Evolutionary conservation across 2,797 vertebrate genomes (phyloP).

Genomic region (Tadarida brasiliensis): DNA sequence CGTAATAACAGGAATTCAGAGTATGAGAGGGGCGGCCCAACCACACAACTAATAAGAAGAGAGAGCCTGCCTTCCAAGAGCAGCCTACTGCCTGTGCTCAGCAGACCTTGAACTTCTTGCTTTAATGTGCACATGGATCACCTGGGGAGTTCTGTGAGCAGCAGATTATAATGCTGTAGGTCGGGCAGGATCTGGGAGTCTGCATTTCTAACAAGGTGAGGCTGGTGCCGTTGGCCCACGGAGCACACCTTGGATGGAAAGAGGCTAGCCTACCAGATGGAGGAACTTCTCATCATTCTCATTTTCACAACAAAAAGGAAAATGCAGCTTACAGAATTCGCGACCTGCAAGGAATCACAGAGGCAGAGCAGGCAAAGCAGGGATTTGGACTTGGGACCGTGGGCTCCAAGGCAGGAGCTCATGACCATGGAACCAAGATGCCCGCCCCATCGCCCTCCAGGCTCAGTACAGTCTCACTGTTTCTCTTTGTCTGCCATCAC

Average conservation of each 20-base stretch:
- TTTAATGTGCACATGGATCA: rapidly evolving
- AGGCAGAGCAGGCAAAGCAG: neutral
- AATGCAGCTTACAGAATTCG: rapidly evolving
- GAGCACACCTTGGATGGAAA: neutral
- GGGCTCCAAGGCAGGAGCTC: neutral
- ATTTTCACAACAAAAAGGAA: neutral
- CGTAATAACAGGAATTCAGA: neutral
- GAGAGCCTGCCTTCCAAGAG: neutral
- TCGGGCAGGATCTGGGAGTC: neutral
- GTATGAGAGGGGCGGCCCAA: rapidly evolving
- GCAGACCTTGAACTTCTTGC: neutral
- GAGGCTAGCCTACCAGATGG: neutral
- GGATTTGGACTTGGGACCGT: neutral
- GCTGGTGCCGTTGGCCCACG: rapidly evolving
- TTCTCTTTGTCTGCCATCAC: neutral
- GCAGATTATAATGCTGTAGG: rapidly evolving
- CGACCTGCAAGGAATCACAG: neutral
- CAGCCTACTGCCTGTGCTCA: neutral
- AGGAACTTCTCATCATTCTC: neutral
- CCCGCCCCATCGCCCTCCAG: neutral
- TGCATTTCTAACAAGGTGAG: neutral
- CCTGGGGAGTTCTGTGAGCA: neutral
- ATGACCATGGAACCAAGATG: neutral
- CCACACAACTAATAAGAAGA: rapidly evolving
- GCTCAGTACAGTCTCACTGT: neutral